Evolutionary conservation across 2,888 invertebrate species (phyloP).

Genomic region (Platypus cylindrus): DNA sequence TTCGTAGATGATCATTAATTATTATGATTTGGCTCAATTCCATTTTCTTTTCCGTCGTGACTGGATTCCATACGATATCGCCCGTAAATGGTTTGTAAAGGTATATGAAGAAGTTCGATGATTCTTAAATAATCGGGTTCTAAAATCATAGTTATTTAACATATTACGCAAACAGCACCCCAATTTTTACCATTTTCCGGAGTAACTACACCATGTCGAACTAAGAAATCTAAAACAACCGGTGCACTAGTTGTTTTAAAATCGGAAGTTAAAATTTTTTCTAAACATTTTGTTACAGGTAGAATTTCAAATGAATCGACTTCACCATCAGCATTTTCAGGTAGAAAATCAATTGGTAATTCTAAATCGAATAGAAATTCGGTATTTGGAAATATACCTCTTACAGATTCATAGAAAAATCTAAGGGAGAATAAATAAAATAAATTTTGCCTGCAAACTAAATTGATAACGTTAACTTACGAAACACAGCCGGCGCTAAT

Average conservation of each 20-base stretch:
- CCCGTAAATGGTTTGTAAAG: constrained; percentile 65
- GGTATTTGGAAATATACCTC: constrained; percentile 87
- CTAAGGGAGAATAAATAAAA: constrained; percentile 36
- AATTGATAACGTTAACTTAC: constrained; percentile 35
- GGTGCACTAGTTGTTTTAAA: constrained; percentile 93
- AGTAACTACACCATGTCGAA: constrained; percentile 79
- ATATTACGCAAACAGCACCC: not conserved
- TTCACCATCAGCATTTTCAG: constrained; percentile 90
- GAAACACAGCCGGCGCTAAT: constrained; percentile 72
- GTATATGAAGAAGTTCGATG: constrained; percentile 77
- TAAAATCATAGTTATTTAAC: constrained; percentile 36
- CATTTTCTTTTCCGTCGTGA: constrained; percentile 23
- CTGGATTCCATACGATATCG: constrained; percentile 11
- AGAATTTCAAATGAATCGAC: constrained; percentile 83
- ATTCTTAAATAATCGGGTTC: constrained; percentile 74
- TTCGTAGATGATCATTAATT: too few relatives aligned
- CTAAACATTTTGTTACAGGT: constrained; percentile 70
- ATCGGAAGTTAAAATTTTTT: constrained; percentile 66
- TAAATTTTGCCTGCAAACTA: not conserved
- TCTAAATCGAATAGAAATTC: constrained; percentile 90
- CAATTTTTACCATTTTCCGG: constrained; percentile 67
- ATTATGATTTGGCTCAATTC: constrained; percentile 13
- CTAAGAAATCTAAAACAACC: constrained; percentile 81
- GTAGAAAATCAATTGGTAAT: constrained; percentile 77
- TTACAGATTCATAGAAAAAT: constrained; percentile 84